phyloP scores from a whole-genome alignment of 2,888 invertebrate species.

The Cyrtodaria siliqua region DNA sequence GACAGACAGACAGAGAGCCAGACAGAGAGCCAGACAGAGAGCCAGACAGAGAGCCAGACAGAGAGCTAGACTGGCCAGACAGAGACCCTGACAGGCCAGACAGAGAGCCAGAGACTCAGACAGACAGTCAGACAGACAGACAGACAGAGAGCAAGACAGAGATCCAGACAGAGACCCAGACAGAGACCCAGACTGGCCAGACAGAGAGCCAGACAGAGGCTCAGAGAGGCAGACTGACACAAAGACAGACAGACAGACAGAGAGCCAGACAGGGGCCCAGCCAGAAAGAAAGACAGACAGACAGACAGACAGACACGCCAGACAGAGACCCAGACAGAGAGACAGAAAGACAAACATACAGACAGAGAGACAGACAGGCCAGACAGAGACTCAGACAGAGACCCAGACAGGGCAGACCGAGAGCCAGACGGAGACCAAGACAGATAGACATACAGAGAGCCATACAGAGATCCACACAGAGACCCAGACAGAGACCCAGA shows the following conservation, averaged over 20 bases:
- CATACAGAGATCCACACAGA: constrained; percentile 4
- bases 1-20: constrained; percentile 2
- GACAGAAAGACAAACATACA: constrained; percentile 17
- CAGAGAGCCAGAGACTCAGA: constrained; percentile 7
- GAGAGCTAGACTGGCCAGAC: constrained; percentile 14
- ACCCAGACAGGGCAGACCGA: constrained; percentile 7
- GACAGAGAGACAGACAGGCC: constrained; percentile 17
- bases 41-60: constrained; percentile 16
- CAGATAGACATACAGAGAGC: too few species aligned
- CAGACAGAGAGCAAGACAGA: constrained; percentile 8
- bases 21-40: constrained; percentile 18
- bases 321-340: constrained; percentile 10
- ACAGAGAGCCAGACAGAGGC: constrained; percentile 15
- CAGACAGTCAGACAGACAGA: constrained; percentile 13
- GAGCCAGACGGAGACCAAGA: constrained; percentile 3
- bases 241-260: constrained; percentile 18
- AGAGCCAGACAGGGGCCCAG: background rate
- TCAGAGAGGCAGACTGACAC: constrained; percentile 13
- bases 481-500: background rate
- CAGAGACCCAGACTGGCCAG: constrained; percentile 11
- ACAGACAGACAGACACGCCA: constrained; percentile 11
- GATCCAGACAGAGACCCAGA: constrained; percentile 8
- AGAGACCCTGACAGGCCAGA: constrained; percentile 8
- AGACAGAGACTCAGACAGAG: constrained; percentile 13
- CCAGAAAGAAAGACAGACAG: constrained; percentile 14